A percentile compares a stretch with the other conserved stretches of the same genome.
These are phyloP conservation scores for Turritopsis dohrnii DNA, from an alignment of 30 jellyfish, hydroid and myxozoan species.

Conservation along the genomic window DNA sequence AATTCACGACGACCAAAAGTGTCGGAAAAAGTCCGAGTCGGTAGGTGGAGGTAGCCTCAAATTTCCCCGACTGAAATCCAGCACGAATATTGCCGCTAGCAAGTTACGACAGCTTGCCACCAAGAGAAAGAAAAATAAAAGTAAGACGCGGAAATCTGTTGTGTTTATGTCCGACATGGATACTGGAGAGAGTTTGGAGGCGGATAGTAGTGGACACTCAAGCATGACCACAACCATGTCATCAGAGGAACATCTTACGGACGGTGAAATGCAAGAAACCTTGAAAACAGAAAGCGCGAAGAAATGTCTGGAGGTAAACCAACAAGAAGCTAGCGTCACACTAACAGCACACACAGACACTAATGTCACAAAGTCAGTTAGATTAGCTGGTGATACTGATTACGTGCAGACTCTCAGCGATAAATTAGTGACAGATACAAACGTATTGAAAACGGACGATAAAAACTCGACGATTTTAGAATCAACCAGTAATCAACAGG, in stretches of 20 bases:
- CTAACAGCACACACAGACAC: background rate
- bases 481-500: background rate
- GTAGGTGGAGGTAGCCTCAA: background rate
- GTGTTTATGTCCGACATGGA: background rate
- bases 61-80: background rate
- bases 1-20: conserved; percentile 12
- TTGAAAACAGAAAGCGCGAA: background rate
- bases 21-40: background rate
- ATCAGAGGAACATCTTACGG: background rate
- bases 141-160: background rate
- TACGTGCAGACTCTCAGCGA: background rate
- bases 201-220: background rate
- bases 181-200: background rate
- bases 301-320: background rate
- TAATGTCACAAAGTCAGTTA: background rate
- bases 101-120: conserved; percentile 29
- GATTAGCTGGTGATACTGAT: background rate
- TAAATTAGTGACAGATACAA: background rate
- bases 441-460: background rate
- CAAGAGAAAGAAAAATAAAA: background rate
- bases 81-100: conserved; percentile 26
- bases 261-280: background rate
- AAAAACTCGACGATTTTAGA: background rate
- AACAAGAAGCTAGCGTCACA: too few species aligned
- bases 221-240: background rate